These are phyloP conservation scores for Gephyroberyx darwinii DNA, from an alignment of 2,797 vertebrate genomes.

Conservation along the genomic window DNA sequence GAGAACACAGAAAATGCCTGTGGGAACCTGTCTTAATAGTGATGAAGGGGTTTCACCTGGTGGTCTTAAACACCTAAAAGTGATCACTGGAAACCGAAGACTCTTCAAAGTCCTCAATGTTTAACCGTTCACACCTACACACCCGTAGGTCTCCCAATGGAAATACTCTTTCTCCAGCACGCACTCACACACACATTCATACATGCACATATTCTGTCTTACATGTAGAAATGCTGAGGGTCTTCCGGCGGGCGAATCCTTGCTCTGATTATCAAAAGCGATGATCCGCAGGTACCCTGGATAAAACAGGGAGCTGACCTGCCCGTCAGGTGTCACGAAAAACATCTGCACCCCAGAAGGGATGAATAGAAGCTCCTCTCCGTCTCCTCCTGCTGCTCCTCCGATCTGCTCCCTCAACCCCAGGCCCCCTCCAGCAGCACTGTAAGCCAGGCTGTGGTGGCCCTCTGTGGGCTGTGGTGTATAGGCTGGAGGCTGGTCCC, in stretches of 20 bases:
- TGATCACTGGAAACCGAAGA: neutral
- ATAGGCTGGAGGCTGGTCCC: conserved; percentile 77
- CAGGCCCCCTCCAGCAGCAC: conserved; percentile 33
- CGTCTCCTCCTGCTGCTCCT: conserved; percentile 81
- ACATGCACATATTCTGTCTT: conserved; percentile 50
- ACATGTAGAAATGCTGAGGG: conserved; percentile 91
- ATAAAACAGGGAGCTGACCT: conserved; percentile 91
- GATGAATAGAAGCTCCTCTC: conserved; percentile 87
- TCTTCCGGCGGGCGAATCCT: conserved; percentile 34
- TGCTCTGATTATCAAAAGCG: conserved; percentile 76
- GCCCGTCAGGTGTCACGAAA: conserved; percentile 90
- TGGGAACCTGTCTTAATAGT: conserved; percentile 16
- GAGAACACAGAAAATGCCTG: too few relatives aligned
- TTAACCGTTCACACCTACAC: conserved; percentile 13
- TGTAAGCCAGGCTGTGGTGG: conserved; percentile 67
- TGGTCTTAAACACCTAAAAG: too few relatives aligned
- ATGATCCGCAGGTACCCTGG: conserved; percentile 92
- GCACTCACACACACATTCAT: conserved; percentile 2
- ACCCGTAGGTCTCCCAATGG: neutral
- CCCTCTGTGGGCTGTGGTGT: conserved; percentile 73
- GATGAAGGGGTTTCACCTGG: conserved; percentile 2
- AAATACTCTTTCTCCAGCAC: neutral
- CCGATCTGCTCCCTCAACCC: conserved; percentile 72
- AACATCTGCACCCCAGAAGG: conserved; percentile 95
- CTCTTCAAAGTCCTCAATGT: neutral